These are phyloP conservation scores for Botia almorhae DNA, from an alignment of 2,797 vertebrate genomes.

Conservation along the genomic window DNA sequence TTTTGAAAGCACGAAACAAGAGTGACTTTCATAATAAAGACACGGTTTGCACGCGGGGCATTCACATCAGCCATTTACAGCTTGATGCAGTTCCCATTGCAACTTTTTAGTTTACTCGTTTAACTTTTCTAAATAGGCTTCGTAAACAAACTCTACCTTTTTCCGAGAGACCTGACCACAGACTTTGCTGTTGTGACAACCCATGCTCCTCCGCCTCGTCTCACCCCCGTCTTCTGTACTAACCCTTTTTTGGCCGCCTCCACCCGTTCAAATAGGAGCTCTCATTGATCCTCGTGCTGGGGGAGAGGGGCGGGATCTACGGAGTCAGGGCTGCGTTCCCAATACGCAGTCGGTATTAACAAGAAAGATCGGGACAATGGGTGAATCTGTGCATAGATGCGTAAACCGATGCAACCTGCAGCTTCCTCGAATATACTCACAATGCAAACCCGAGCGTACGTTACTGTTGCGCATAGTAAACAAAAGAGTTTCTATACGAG, in stretches of 20 bases:
- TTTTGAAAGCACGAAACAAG: conserved; percentile 3
- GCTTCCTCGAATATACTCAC: conserved; percentile 2
- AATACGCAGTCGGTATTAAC: conserved; percentile 2
- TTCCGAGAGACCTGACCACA: conserved; percentile 45
- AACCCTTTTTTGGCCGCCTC: background rate
- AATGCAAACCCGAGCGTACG: background rate
- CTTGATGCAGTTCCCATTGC: conserved; percentile 3
- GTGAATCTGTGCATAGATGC: conserved; percentile 6
- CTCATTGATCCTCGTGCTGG: conserved; percentile 6
- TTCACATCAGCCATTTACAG: background rate
- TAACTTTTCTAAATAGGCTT: background rate
- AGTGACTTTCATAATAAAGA: background rate
- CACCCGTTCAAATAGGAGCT: conserved; percentile 28
- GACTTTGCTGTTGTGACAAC: conserved; percentile 77
- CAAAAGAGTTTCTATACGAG: background rate
- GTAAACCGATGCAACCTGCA: background rate
- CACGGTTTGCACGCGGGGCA: background rate
- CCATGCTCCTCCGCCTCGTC: conserved; percentile 66
- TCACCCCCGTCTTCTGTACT: no score
- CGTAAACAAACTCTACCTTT: conserved; percentile 41
- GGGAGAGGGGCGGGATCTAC: background rate
- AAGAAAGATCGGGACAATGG: background rate
- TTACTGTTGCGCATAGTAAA: background rate
- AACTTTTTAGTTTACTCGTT: background rate
- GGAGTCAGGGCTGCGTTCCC: background rate